Conservation (phyloP, 2,888 invertebrate genomes). For the Eupithecia vulgata region DNA sequence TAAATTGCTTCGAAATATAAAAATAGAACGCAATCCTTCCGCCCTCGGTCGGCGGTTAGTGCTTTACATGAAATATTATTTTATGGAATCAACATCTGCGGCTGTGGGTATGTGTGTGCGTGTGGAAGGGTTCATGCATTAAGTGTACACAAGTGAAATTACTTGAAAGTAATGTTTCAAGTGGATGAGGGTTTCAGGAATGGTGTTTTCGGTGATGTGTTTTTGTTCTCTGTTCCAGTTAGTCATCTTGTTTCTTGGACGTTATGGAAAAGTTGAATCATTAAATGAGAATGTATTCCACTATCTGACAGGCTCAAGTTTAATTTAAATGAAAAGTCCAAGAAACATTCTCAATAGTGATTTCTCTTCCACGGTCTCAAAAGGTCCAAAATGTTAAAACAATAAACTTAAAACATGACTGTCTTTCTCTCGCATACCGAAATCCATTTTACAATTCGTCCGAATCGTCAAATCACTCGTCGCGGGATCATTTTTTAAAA, state of each 20-base stretch:
- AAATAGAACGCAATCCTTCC: constrained; percentile 84
- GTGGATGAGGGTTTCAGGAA: constrained; percentile 75
- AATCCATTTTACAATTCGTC: constrained; percentile 74
- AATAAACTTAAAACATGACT: constrained; percentile 40
- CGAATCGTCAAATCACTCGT: constrained; percentile 80
- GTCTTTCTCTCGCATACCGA: constrained; percentile 66
- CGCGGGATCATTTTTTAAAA: constrained; percentile 79
- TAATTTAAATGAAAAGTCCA: background rate
- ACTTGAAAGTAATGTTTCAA: constrained; percentile 79
- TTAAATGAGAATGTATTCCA: constrained; percentile 6
- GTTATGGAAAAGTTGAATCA: background rate
- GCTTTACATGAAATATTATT: constrained; percentile 84
- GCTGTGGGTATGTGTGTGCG: constrained; percentile 65
- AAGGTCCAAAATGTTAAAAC: constrained; percentile 20
- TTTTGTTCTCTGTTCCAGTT: constrained; percentile 34
- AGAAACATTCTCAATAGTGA: background rate
- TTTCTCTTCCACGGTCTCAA: background rate
- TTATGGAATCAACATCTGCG: constrained; percentile 84
- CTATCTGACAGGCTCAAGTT: background rate
- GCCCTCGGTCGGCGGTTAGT: constrained; percentile 80
- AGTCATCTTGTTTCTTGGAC: constrained; percentile 12
- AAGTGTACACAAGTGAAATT: constrained; percentile 68
- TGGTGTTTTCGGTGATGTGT: constrained; percentile 56
- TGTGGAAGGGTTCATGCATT: constrained; percentile 75
- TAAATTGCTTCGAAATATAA: constrained; percentile 79